Conservation (phyloP, 2,888 invertebrate species). For the Sinohyriopsis cumingii region DNA sequence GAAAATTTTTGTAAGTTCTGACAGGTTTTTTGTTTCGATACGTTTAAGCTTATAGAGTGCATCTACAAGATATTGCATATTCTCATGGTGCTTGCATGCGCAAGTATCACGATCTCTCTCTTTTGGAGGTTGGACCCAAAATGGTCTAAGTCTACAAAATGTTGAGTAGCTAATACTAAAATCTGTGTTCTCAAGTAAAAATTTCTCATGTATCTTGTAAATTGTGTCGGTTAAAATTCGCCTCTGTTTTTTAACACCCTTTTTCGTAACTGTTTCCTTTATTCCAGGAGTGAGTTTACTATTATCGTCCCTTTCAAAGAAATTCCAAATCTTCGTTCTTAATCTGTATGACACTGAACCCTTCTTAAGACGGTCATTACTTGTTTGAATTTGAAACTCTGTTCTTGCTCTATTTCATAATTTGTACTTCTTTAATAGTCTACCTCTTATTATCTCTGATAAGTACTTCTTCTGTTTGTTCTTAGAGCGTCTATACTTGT, state of each 20-base stretch:
- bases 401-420: no score
- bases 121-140: no score
- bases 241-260: conserved; percentile 7
- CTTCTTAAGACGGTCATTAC: no score
- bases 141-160: conserved; percentile 3
- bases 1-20: no score
- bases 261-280: conserved; percentile 10
- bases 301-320: conserved; percentile 14
- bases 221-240: conserved; percentile 12
- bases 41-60: no score
- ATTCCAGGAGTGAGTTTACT: conserved; percentile 3
- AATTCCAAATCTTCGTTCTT: conserved; percentile 1
- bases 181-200: neutral
- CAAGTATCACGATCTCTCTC: no score
- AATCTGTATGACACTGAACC: conserved; percentile 8
- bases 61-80: no score
- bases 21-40: no score
- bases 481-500: neutral
- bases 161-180: conserved; percentile 5
- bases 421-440: no score
- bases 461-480: neutral
- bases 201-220: conserved; percentile 7
- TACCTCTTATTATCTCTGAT: no score
- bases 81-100: no score
- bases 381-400: neutral